phyloP scores from a whole-genome alignment of 1,140 invertebrate species.

The Drosophila neocordata region DNA sequence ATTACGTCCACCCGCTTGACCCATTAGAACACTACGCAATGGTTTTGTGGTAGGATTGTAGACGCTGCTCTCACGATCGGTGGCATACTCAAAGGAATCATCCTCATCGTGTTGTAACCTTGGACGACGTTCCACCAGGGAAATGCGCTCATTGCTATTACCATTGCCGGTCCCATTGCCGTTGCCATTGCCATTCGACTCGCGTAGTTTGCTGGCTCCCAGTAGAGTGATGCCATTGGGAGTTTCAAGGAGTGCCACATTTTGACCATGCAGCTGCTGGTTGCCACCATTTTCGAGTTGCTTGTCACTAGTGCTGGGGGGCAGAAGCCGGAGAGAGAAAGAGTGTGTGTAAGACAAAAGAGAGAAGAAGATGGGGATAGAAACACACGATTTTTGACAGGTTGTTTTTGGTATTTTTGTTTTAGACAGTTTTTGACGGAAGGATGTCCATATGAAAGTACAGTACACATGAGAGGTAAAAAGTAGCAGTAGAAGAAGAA shows the following conservation, averaged over 20 bases:
- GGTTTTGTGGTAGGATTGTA: constrained; percentile 77
- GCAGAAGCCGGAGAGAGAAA: not conserved
- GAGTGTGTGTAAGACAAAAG: not conserved
- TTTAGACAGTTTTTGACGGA: constrained; percentile 40
- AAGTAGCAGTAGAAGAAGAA: constrained; percentile 35
- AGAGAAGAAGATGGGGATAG: not conserved
- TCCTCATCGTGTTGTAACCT: constrained; percentile 54
- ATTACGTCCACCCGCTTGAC: constrained; percentile 65
- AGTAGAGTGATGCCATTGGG: constrained; percentile 75
- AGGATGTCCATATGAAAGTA: constrained; percentile 68
- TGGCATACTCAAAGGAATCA: constrained; percentile 76
- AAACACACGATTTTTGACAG: constrained; percentile 12
- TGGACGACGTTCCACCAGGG: constrained; percentile 52
- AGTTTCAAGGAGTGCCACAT: constrained; percentile 74
- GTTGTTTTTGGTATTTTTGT: constrained; percentile 25
- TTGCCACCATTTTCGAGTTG: constrained; percentile 54
- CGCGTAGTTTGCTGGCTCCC: constrained; percentile 59
- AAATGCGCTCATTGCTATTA: constrained; percentile 52
- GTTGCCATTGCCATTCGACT: constrained; percentile 46
- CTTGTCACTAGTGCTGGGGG: constrained; percentile 45
- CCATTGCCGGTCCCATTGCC: constrained; percentile 13
- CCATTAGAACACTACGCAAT: constrained; percentile 62
- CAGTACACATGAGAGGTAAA: constrained; percentile 35
- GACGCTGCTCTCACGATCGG: constrained; percentile 78
- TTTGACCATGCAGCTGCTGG: constrained; percentile 59